Base-by-base conservation (phyloP, 2,113 vertebrate species). In the Apteryx owenii region DNA sequence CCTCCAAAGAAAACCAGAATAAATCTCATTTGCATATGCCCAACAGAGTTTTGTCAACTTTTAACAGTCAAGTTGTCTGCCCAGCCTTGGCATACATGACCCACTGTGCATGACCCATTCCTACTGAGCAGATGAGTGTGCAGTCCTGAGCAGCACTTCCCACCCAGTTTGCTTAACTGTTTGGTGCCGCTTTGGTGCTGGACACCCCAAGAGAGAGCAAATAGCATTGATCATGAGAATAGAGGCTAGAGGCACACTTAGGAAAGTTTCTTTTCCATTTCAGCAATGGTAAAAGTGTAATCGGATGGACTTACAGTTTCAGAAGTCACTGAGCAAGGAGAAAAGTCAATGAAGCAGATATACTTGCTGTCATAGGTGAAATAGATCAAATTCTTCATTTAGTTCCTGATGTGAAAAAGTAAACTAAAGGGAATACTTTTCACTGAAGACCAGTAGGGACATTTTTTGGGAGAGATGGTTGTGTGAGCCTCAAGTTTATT, bases 371-470 rank as follows among this genome's bases (percentile, higher is more conserved):
- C 56, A 53, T 25, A 44, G 4, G 29, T 77, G 26, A 88, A 77
- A 75, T 2, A 70, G 20, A 50, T 66, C 53, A 66, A 62, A 83
- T 73, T 83, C 53, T 93, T 88, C 40, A 36, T 58, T 76, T 82
- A 70, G 38, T 53, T 94, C 14, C 85, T 82, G n/a, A 73, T 73
- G 42, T 65, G 84, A 85, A 81, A 88, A 25, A 92, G 81, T 22
- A 62, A 75, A 78, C 8, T 5, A 56, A 89, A 58, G 53, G 18
- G 44, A 73, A 9, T 77, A n/a, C 66, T 89, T 96, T 83, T 85
- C 68, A 90, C 18, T 77, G 33, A 22, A 33, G 31, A 50, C 10
- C 26, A 40, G 54, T 22, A 68, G 46, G 73, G 48, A 23, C 7
- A 11, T 46, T 75, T 90, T 90, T 65, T 88, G 28, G 28, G 71